phyloP scores from a whole-genome alignment of 2,113 vertebrate genomes.

The Phyllostomus discolor region DNA sequence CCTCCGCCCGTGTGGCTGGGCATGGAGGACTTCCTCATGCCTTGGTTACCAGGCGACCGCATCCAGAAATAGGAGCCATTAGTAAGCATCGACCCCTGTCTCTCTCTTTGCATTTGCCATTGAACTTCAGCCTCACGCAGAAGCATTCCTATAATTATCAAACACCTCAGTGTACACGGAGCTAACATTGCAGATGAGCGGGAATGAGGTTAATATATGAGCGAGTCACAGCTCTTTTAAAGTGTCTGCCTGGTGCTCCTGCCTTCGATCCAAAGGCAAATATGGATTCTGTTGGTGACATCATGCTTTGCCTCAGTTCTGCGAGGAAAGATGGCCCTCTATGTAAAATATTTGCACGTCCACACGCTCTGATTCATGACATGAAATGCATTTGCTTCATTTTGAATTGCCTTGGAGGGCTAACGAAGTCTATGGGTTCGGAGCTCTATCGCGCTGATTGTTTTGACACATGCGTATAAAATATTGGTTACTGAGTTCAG shows the following conservation, averaged over 20 bases:
- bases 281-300: neutral
- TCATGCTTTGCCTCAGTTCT: neutral
- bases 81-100: neutral
- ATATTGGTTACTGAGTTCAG: neutral
- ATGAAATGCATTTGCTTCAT: neutral
- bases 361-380: neutral
- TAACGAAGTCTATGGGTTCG: neutral
- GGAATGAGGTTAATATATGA: neutral
- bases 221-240: neutral
- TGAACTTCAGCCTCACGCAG: neutral
- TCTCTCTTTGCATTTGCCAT: neutral
- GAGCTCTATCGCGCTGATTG: neutral
- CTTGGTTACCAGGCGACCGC: neutral
- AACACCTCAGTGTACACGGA: neutral
- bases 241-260: neutral
- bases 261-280: neutral
- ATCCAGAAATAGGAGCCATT: neutral
- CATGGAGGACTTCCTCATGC: neutral
- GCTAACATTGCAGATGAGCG: neutral
- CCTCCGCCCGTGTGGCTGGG: neutral
- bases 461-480: neutral
- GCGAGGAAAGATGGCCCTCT: neutral
- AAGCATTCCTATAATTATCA: neutral
- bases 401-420: neutral
- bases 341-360: neutral